Evolutionary conservation across 2,888 invertebrate species (phyloP), one percentile per base, ranked within the genome.

Genomic region (Hydraecia micacea): DNA sequence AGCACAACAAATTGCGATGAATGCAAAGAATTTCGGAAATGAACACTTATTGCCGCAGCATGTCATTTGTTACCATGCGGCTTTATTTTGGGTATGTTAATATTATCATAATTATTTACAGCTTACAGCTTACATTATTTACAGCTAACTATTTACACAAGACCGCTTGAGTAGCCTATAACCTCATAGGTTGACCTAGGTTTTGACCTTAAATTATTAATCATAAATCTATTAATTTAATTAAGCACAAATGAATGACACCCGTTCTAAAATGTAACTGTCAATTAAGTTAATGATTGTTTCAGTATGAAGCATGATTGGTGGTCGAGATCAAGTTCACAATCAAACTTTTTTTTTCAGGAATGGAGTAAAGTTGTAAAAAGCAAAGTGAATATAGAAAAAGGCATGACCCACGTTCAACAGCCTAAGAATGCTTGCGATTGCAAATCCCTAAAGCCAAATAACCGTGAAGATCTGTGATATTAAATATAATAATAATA

Each of bases 1-100:
- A 90, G 98, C 98, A 4, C 94, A 96, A 83, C 93, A 95, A 89
- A 98, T 99, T 86, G 97, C 98, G 0, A 93, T 94, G 86, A 97
- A 97, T 88, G 98, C 98, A 28, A 97, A 97, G 85, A 94, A 97
- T 85, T 99, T 98, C 96, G 98, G 98, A 2, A 97, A 98, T 86
- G 97, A 98, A 70, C 97, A 99, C 95, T 97, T 99, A 79, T 95
- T 99, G 92, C 99, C 99, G 0, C 97, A 98, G 85, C 97, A 99
- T 93, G 97, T 99, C 68, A 98, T 98, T 93, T 99, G 99, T 93
- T 99, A 99, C 93, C 98, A 99, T 95, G 97, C 98, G 73, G 96
- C 97, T 74, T 88, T 97, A 76, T 94, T 96, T 87, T 92, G 87
- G 83, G 97, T 81, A 81, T 62, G 80, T 80, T 39, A 52, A 46